Percentiles rank a stretch among this genome's conserved stretches.
Evolutionary conservation across 2,888 invertebrate genomes (phyloP).

Genomic region (Camponotus fellah): DNA sequence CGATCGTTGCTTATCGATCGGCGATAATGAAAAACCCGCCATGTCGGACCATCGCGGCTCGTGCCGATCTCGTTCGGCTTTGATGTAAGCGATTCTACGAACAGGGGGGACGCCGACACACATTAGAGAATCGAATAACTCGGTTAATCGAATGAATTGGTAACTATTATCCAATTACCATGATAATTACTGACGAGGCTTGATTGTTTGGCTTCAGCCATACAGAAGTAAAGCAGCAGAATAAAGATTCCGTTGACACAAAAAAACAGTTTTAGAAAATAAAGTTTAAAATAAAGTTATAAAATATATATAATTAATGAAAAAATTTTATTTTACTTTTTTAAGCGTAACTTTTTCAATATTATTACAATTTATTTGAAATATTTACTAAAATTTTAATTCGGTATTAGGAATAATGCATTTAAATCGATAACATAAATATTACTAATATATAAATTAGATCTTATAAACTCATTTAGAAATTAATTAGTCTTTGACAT

Average conservation of each 20-base stretch:
- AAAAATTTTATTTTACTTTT: too few species aligned
- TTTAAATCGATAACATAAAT: too few species aligned
- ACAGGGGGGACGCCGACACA: slow-evolving; percentile 14
- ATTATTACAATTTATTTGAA: too few species aligned
- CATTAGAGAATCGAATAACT: slow-evolving; percentile 43
- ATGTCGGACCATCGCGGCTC: slow-evolving; percentile 37
- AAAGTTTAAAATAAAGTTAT: neutral
- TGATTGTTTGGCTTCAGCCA: neutral
- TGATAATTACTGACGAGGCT: slow-evolving; percentile 35
- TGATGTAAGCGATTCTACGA: slow-evolving; percentile 37
- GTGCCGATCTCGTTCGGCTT: slow-evolving; percentile 51
- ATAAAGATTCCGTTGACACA: neutral
- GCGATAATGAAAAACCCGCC: slow-evolving; percentile 70
- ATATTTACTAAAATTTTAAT: too few species aligned
- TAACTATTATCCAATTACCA: slow-evolving; percentile 49
- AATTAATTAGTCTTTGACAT: neutral
- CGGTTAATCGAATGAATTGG: slow-evolving; percentile 46
- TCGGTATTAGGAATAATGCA: too few species aligned
- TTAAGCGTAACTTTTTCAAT: too few species aligned
- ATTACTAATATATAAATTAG: neutral
- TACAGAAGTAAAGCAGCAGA: neutral
- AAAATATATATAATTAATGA: neutral
- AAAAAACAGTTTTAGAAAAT: neutral
- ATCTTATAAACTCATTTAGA: neutral
- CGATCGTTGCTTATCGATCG: slow-evolving; percentile 70